Evolutionary conservation across 2,797 vertebrate species (phyloP).

Genomic region (Pangasius sanitwongsei): DNA sequence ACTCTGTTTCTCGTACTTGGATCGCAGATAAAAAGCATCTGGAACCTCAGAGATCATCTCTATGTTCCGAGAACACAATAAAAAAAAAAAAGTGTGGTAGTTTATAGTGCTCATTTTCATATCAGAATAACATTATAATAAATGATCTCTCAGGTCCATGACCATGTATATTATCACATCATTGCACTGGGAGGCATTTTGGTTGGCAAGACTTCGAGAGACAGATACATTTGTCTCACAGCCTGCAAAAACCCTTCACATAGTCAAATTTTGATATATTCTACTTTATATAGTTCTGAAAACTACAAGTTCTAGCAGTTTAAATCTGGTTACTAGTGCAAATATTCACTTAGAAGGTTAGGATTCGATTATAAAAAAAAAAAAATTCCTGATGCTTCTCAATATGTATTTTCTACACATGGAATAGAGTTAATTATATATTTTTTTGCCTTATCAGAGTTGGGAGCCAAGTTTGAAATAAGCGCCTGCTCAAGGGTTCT

Average conservation of each 20-base stretch:
- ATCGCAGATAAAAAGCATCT: neutral
- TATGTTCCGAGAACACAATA: neutral
- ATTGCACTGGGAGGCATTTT: neutral
- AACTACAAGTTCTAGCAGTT: neutral
- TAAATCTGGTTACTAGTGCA: neutral
- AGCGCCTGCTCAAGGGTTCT: neutral
- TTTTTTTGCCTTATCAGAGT: neutral
- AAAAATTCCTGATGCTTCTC: neutral
- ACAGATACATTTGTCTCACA: neutral
- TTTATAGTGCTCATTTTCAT: neutral
- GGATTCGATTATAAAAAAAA: neutral
- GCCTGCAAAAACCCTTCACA: neutral
- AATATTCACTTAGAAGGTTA: neutral
- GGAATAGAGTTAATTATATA: neutral
- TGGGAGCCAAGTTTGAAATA: neutral
- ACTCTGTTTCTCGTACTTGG: neutral
- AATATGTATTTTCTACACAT: neutral
- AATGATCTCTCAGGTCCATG: neutral
- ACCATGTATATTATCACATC: neutral
- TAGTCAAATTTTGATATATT: neutral
- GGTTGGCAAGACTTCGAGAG: neutral
- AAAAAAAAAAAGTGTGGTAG: neutral
- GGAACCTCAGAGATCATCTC: neutral
- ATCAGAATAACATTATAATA: neutral
- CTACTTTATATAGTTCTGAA: neutral